phyloP scores from a whole-genome alignment of 2,113 vertebrate genomes.

The Camelus bactrianus region DNA sequence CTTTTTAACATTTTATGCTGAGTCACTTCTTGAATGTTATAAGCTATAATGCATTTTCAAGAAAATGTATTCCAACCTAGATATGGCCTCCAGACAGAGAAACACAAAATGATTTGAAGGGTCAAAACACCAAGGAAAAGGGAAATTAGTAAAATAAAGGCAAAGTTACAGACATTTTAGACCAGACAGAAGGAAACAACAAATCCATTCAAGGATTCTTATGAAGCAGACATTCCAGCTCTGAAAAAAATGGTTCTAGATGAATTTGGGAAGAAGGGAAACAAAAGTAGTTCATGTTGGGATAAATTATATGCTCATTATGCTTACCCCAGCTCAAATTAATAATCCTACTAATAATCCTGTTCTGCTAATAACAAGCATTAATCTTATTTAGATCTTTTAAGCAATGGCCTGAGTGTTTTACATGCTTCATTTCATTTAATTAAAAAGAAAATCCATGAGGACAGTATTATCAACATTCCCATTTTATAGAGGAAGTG shows the following conservation, averaged over 20 bases:
- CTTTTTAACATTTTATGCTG: slow-evolving; percentile 39
- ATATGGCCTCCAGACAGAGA: slow-evolving; percentile 22
- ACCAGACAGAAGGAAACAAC: not conserved
- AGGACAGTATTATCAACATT: not conserved
- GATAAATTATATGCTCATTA: slow-evolving; percentile 43
- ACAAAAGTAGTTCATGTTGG: not conserved
- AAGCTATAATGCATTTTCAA: slow-evolving; percentile 49
- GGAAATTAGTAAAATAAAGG: slow-evolving; percentile 56
- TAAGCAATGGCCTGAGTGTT: not conserved
- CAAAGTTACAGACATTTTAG: slow-evolving; percentile 37
- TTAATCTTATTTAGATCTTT: slow-evolving; percentile 36
- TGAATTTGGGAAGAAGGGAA: slow-evolving; percentile 44
- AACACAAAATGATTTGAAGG: slow-evolving; percentile 51
- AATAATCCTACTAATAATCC: slow-evolving; percentile 44
- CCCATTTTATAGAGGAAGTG: slow-evolving; percentile 40
- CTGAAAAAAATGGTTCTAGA: not conserved
- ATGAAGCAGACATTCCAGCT: not conserved
- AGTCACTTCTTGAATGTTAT: slow-evolving; percentile 61
- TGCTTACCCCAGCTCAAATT: slow-evolving; percentile 3
- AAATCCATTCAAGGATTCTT: not conserved
- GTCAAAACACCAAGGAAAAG: slow-evolving; percentile 41
- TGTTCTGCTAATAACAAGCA: not conserved
- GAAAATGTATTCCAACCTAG: slow-evolving; percentile 48
- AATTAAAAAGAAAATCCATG: slow-evolving; percentile 43
- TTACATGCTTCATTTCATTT: slow-evolving; percentile 25